Evolutionary conservation across 1,140 invertebrate species (phyloP).

Genomic region (Globodera ellingtonae): DNA sequence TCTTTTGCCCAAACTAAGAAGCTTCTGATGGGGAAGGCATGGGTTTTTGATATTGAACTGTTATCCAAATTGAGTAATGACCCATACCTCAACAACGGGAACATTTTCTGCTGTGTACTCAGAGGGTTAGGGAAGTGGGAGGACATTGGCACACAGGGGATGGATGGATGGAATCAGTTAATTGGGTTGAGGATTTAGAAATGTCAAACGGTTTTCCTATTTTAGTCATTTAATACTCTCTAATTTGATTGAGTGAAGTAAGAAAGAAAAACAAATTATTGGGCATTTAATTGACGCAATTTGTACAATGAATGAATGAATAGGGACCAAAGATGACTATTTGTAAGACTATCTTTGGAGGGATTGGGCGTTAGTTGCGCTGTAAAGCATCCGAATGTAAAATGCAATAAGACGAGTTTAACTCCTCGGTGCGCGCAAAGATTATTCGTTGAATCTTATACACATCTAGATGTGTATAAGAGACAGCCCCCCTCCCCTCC

Average conservation of each 20-base stretch:
- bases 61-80: no score
- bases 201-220: neutral
- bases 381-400: conserved; percentile 1
- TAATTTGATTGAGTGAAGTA: neutral
- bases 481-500: no score
- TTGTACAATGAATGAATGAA: neutral
- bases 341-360: neutral
- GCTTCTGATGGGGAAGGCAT: no score
- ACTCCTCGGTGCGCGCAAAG: neutral
- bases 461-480: no score
- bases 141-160: neutral
- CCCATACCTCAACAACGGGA: neutral
- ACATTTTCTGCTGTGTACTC: neutral
- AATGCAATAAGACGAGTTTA: conserved; percentile 3
- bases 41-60: no score
- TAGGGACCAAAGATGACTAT: neutral
- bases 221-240: neutral
- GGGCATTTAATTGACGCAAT: neutral
- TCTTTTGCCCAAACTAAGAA: no score
- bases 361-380: neutral
- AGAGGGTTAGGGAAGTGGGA: neutral
- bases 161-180: neutral
- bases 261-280: neutral
- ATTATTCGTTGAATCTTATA: neutral
- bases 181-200: neutral